These are phyloP conservation scores for Tenebrosternarchus preto DNA, from an alignment of 2,113 vertebrate species.

Conservation along the genomic window DNA sequence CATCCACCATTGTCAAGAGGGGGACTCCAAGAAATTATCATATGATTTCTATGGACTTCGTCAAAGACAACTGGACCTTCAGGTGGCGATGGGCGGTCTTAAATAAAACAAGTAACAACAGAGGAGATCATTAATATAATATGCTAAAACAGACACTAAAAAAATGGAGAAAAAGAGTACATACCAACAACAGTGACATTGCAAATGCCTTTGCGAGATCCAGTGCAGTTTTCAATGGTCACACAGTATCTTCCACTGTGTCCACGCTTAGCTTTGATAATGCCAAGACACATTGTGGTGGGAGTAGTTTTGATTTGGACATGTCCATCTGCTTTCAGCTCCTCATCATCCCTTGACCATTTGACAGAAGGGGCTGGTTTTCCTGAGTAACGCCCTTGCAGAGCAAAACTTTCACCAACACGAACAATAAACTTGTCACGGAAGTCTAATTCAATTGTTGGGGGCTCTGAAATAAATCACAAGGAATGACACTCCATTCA, in stretches of 20 bases:
- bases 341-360: slow-evolving; percentile 87
- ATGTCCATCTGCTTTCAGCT: slow-evolving; percentile 85
- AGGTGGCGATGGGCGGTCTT: slow-evolving; percentile 93
- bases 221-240: slow-evolving; percentile 90
- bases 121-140: slow-evolving; percentile 14
- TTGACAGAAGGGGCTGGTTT: slow-evolving; percentile 89
- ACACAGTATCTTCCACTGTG: slow-evolving; percentile 94
- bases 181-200: slow-evolving; percentile 91
- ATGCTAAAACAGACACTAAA: background rate
- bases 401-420: slow-evolving; percentile 90
- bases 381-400: slow-evolving; percentile 89
- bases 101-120: slow-evolving; percentile 56
- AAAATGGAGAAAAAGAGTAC: slow-evolving; percentile 53
- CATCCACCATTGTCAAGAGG: slow-evolving; percentile 92
- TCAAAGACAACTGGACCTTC: slow-evolving; percentile 94
- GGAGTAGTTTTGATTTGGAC: slow-evolving; percentile 85
- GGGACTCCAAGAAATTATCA: slow-evolving; percentile 96
- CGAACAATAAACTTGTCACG: slow-evolving; percentile 89
- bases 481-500: slow-evolving; percentile 1
- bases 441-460: slow-evolving; percentile 93
- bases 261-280: slow-evolving; percentile 84
- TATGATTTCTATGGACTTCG: slow-evolving; percentile 91
- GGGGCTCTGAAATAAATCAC: slow-evolving; percentile 80
- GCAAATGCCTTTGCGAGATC: slow-evolving; percentile 90
- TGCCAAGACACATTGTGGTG: slow-evolving; percentile 82